Conservation (phyloP, 2,797 vertebrate genomes). For the Adrianichthys oophorus region DNA sequence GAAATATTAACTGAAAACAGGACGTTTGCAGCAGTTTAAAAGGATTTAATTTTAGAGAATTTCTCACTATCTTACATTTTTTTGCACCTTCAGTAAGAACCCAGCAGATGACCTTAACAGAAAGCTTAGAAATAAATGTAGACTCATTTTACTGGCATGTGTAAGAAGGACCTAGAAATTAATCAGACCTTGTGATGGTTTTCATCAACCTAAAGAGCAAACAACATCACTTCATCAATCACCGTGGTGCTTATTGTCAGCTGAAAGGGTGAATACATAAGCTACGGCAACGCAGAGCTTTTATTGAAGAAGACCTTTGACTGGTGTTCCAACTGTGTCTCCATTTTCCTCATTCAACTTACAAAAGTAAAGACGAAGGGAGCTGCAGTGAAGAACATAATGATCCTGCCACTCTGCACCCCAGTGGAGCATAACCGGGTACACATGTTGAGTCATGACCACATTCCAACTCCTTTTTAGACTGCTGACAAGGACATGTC, state of each 20-base stretch:
- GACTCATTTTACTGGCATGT: too few relatives aligned
- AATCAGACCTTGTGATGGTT: neutral
- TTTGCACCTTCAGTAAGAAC: too few relatives aligned
- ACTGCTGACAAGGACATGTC: conserved; percentile 64
- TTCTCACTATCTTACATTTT: too few relatives aligned
- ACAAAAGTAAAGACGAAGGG: conserved; percentile 11
- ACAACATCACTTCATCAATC: conserved; percentile 5
- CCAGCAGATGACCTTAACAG: too few relatives aligned
- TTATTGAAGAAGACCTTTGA: neutral
- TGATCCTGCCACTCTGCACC: conserved; percentile 45
- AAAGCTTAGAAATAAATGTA: too few relatives aligned
- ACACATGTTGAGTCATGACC: conserved; percentile 65
- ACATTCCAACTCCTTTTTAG: conserved; percentile 61
- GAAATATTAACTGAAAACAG: conserved; percentile 25
- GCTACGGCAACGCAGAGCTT: conserved; percentile 16
- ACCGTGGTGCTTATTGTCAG: neutral
- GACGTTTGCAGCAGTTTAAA: neutral
- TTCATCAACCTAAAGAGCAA: conserved; percentile 3
- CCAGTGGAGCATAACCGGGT: conserved; percentile 47
- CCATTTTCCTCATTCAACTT: conserved; percentile 12
- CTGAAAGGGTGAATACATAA: conserved; percentile 1
- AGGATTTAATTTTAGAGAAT: too few relatives aligned
- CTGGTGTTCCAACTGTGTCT: conserved; percentile 14
- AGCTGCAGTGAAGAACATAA: conserved; percentile 9
- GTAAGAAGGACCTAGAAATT: neutral